These are phyloP conservation scores for Aspidoscelis tigris DNA, from an alignment of 2,113 vertebrate genomes.

Conservation along the genomic window DNA sequence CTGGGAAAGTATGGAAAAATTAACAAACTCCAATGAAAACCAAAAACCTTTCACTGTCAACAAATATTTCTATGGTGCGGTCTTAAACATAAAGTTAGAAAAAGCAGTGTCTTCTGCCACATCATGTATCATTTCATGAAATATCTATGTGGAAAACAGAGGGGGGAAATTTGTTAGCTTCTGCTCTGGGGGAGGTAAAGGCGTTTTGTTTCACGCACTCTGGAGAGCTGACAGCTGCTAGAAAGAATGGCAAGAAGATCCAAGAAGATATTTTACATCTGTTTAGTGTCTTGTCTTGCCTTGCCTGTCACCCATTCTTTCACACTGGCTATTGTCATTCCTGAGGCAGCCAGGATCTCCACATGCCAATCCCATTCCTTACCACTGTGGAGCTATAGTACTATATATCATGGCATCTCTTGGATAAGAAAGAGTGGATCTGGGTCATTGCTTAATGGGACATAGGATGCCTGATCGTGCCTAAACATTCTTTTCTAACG, in stretches of 20 bases:
- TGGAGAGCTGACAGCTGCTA: constrained; percentile 79
- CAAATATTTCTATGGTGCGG: constrained; percentile 69
- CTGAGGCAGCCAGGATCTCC: constrained; percentile 69
- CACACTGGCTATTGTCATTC: constrained; percentile 82
- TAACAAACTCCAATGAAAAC: constrained; percentile 46
- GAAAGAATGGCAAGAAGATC: constrained; percentile 81
- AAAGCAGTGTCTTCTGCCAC: constrained; percentile 56
- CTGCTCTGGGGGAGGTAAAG: constrained; percentile 49
- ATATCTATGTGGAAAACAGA: constrained; percentile 70
- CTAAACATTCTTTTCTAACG: constrained; percentile 66
- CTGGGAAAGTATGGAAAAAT: constrained; percentile 55
- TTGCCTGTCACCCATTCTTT: constrained; percentile 76
- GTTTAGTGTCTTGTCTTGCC: constrained; percentile 76
- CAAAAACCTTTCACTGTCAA: constrained; percentile 29
- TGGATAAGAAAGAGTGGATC: constrained; percentile 65
- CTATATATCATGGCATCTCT: constrained; percentile 61
- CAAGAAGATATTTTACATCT: constrained; percentile 87
- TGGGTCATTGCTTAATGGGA: constrained; percentile 72
- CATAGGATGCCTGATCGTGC: constrained; percentile 48
- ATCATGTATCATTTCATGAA: constrained; percentile 71
- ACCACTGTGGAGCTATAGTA: constrained; percentile 72
- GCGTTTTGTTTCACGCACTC: constrained; percentile 71
- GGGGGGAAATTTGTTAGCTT: constrained; percentile 48
- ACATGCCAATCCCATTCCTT: constrained; percentile 71
- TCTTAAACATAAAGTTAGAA: constrained; percentile 51